Base-by-base conservation (phyloP, 2,113 vertebrate species). In the Apteryx mantelli region DNA sequence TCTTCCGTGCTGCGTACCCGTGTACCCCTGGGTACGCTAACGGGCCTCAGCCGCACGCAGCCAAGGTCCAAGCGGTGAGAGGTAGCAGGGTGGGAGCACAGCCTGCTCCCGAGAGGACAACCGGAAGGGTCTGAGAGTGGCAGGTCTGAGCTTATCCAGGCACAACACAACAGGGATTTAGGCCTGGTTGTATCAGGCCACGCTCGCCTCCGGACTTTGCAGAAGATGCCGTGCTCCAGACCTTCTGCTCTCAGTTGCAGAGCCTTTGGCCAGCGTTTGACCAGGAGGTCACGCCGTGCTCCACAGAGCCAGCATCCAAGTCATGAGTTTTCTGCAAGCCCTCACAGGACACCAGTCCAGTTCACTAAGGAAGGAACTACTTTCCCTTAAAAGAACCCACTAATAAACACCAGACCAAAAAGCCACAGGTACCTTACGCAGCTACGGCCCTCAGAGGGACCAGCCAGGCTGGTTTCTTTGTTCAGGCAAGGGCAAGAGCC, bases 11-110 rank as follows among this genome's bases (percentile, higher is more conserved):
- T 73, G 7, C 32, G 18, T 1, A 11, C 8, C 50, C 30, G 21
- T 68, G 34, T 42, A 89, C 22, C 13, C 34, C 25, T 19, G 44
- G 36, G 36, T 81, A 69, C 20, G 56, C 34, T 32, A 69, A 64
- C 22, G 25, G 70, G 18, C 56, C 24, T 56, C 36, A 30, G 17
- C 66, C 50, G 21, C 1, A 1, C 25, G n/a, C 28, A 86, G 32
- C 44, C 1, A 0, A 90, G 52, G 61, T 68, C 13, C 5, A 46
- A 0, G 0, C 1, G 3, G 58, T 42, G 61, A 58, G 30, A 56
- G 24, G 48, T 60, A 89, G 61, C 70, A 75, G 44, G 22, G 11
- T 36, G 16, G 24, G 56, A 44, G 15, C 40, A 63, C 25, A 24
- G 5, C 58, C 30, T 4, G 2, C 19, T 74, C 32, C 48, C 2